Evolutionary conservation across 2,797 vertebrate genomes (phyloP), one percentile per base, ranked within the genome.

Genomic region (Lagodon rhomboides): DNA sequence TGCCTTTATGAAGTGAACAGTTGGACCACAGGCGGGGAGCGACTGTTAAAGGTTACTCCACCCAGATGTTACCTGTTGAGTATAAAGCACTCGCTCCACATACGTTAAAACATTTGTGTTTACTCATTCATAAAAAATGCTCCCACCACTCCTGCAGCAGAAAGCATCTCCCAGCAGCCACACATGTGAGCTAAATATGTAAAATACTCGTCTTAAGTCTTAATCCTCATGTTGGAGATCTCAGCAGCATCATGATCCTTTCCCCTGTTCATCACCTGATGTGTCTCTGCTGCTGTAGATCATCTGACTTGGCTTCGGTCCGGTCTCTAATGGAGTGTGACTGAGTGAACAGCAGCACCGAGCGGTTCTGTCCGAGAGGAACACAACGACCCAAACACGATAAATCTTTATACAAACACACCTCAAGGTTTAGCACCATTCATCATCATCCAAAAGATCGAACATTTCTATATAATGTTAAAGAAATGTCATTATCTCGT

Each of bases 21-120:
- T 43, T 22, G 51, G 8, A n/a, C 17, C 6, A 17, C 0, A 0
- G 0, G 1, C 0, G 0, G 0, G 1, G 3, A 73, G 30, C 22
- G 1, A 47, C n/a, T 16, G 18, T 30, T 23, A 13, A 20, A 65
- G 15, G 17, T 51, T 7, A 25, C 20, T 43, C 54, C 72, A 69
- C 68, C 68, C 23, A 50, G 12, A 44, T 0, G 4, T 10, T 34
- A n/a, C 17, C 25, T 3, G 22, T 44, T 17, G 7, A 44, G 4
- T 2, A 15, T 11, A 12, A 47, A 30, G 13, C 41, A 1, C 13
- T 65, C 12, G 18, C 38, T 50, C 12, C 27, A 0, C 0, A 1
- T 15, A 1, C 4, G 34, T 2, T 68, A 17, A 0, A 62, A 55
- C 5, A 5, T 9, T 34, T 23, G 43, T 34, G 12, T 75, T 75